phyloP scores from a whole-genome alignment of 1,140 invertebrate species.

The Lethocerus indicus region DNA sequence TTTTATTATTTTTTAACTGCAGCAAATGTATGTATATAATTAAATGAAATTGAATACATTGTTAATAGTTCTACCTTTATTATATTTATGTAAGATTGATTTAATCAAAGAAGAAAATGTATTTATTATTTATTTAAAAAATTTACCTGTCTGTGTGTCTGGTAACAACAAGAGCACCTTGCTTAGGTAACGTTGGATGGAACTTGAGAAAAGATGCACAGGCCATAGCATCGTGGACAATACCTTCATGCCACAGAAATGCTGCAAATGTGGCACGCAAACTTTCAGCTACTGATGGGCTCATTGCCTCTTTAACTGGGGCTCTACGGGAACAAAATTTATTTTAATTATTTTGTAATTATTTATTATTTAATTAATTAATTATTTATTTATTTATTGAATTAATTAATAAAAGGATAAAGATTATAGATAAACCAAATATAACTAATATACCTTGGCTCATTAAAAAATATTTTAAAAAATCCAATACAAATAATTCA shows the following conservation, averaged over 20 bases:
- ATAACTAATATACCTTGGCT: background rate
- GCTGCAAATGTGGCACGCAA: conserved; percentile 87
- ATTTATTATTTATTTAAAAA: background rate
- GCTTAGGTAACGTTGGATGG: conserved; percentile 70
- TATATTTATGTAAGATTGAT: background rate
- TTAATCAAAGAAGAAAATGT: too few relatives aligned
- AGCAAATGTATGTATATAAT: background rate
- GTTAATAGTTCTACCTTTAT: background rate
- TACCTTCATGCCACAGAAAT: conserved; percentile 91
- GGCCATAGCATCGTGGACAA: conserved; percentile 94
- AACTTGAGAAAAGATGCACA: conserved; percentile 93
- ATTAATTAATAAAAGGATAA: background rate
- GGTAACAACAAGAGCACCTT: conserved; percentile 57
- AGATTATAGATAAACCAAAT: too few relatives aligned
- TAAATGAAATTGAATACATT: background rate
- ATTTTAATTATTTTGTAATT: background rate
- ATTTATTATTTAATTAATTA: background rate
- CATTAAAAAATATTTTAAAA: background rate
- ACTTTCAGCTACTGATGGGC: conserved; percentile 84
- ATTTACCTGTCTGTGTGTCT: conserved; percentile 26
- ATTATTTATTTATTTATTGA: background rate
- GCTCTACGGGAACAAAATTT: conserved; percentile 20
- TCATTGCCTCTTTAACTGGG: conserved; percentile 62
- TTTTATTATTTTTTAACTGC: background rate
- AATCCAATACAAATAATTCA: too few relatives aligned